phyloP scores from a whole-genome alignment of 2,797 vertebrate genomes.

The Meriones psammophilus region DNA sequence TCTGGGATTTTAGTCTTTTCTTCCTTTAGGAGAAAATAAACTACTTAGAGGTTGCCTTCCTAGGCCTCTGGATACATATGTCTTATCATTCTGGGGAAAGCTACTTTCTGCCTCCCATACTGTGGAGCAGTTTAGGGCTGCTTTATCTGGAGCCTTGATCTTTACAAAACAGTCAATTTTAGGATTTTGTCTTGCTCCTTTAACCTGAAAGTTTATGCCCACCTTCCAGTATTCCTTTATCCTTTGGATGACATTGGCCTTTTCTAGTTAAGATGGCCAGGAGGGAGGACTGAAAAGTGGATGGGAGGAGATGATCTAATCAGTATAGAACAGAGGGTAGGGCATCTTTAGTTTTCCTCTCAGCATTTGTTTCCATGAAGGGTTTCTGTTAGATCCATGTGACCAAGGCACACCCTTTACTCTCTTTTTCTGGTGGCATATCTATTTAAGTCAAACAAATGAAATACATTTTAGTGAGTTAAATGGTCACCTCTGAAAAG shows the following conservation, averaged over 20 bases:
- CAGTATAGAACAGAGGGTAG: neutral
- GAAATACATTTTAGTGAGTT: slow-evolving; percentile 18
- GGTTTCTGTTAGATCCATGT: slow-evolving; percentile 40
- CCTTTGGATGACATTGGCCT: neutral
- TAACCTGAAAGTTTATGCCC: neutral
- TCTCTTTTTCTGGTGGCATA: slow-evolving; percentile 23
- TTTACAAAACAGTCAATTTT: slow-evolving; percentile 39
- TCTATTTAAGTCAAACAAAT: slow-evolving; percentile 54
- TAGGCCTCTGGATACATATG: neutral
- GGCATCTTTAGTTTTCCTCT: neutral
- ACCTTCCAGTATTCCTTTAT: neutral
- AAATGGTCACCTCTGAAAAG: slow-evolving; percentile 6
- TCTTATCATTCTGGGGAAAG: neutral
- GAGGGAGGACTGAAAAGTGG: neutral
- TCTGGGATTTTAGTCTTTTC: neutral
- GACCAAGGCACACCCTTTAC: neutral
- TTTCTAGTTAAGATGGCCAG: neutral
- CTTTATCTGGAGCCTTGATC: neutral
- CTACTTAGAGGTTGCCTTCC: neutral
- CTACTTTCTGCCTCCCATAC: neutral
- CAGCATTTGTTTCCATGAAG: slow-evolving; percentile 44
- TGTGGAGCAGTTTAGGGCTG: neutral
- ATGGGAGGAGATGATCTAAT: neutral
- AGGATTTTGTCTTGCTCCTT: slow-evolving; percentile 21
- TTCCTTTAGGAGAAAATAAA: slow-evolving; percentile 34